A percentile compares a stretch with the other conserved stretches of the same genome.
Evolutionary conservation across 2,888 invertebrate genomes (phyloP).

Genomic region (Phengaris alcon): DNA sequence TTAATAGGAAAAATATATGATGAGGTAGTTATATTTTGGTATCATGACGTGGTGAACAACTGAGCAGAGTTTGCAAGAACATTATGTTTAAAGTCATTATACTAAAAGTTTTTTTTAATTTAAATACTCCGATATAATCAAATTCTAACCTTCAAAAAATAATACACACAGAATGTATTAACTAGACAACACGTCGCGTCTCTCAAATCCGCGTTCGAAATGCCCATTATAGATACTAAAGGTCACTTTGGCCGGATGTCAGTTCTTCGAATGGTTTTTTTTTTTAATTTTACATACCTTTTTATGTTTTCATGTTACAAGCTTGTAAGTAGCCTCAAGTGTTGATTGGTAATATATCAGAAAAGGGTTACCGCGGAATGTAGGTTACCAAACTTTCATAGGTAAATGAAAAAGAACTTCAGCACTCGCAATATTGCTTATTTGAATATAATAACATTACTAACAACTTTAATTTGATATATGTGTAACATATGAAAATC

Average conservation of each 20-base stretch:
- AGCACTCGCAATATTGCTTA: neutral
- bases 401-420: neutral
- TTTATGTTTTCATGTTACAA: neutral
- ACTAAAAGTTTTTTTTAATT: neutral
- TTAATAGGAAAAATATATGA: too few relatives aligned
- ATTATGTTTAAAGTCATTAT: neutral
- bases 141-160: slow-evolving; percentile 30
- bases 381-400: too few relatives aligned
- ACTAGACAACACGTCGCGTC: slow-evolving; percentile 40
- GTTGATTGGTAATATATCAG: neutral
- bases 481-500: slow-evolving; percentile 4
- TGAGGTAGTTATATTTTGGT: too few relatives aligned
- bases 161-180: slow-evolving; percentile 34
- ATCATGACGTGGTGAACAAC: neutral
- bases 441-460: neutral
- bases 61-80: neutral
- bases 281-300: slow-evolving; percentile 34
- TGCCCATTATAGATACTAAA: slow-evolving; percentile 35
- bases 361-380: neutral
- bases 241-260: slow-evolving; percentile 38
- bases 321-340: neutral
- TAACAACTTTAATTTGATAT: neutral
- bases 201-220: slow-evolving; percentile 38
- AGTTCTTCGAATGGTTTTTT: slow-evolving; percentile 33
- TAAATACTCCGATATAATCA: neutral